Conservation (phyloP, 2,797 vertebrate genomes). For the Molossus alvarezi region DNA sequence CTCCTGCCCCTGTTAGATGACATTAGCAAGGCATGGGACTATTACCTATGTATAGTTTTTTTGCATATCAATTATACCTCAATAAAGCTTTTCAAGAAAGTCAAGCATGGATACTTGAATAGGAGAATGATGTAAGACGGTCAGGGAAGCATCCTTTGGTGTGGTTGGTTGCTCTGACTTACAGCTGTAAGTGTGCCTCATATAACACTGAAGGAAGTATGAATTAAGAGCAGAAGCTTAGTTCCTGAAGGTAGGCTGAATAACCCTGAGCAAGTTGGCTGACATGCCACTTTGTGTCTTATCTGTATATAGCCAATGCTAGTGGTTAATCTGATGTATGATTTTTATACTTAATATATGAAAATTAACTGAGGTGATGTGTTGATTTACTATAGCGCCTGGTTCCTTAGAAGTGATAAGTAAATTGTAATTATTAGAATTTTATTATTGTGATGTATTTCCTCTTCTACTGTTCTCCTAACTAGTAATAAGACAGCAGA, state of each 20-base stretch:
- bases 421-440: neutral
- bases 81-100: neutral
- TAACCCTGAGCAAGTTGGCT: neutral
- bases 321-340: neutral
- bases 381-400: neutral
- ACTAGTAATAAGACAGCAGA: neutral
- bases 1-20: neutral
- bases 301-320: neutral
- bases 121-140: neutral
- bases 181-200: neutral
- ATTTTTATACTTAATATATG: neutral
- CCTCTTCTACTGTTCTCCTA: neutral
- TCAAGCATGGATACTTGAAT: neutral
- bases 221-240: neutral
- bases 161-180: neutral
- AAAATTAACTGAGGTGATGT: neutral
- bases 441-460: neutral
- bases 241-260: neutral
- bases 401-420: neutral
- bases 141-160: neutral
- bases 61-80: neutral
- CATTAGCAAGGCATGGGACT: neutral
- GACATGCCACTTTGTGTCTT: neutral
- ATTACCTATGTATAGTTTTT: neutral
- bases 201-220: neutral